Base-by-base conservation (phyloP, 2,888 invertebrate genomes). In the Netelia virgata region DNA sequence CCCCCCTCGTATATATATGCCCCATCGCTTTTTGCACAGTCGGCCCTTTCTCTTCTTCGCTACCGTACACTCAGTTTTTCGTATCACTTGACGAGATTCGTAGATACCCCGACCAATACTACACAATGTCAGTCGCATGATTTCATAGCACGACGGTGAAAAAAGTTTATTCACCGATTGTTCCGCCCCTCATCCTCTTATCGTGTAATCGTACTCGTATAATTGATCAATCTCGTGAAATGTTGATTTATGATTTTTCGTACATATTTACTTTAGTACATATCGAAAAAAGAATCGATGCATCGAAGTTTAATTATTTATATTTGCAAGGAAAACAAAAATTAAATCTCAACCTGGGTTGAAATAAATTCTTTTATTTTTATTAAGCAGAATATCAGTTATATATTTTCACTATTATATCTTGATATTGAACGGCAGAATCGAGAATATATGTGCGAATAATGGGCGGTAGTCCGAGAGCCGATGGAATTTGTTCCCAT, bases 1-100 rank as follows among this genome's bases (percentile, higher is more conserved):
- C 18, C 18, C 28, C 50, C 23, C 20, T 57, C 57, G 18, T 23
- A 64, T 23, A 66, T 10, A 43, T 2, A 43, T 18, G 0, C 18
- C 18, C 9, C 8, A 57, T 57, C 57, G 18, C 18, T 47, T 63
- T 66, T 66, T 66, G 18, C 64, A 47, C 16, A 63, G 36, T 63
- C 61, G 11, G 28, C 14, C 43, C 18, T 43, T 61, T 47, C 47
- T 47, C 11, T 47, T 2, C 47, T 47, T 14, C 11, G 11, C 47
- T 47, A 47, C 14, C 10, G 10, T 10, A 47, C 11, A 14, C 47
- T 47, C 47, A 47, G 14, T 47, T 5, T 47, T 14, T 14, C 47
- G 10, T 47, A 47, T 3, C 47, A 14, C 47, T 47, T 14, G 47
- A 47, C 47, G 47, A 47, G 47, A 47, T 14, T 47, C 47, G 8